A percentile compares a stretch with the other conserved stretches of the same genome.
Evolutionary conservation across 2,797 vertebrate genomes (phyloP).

Genomic region (Astyanax mexicanus): DNA sequence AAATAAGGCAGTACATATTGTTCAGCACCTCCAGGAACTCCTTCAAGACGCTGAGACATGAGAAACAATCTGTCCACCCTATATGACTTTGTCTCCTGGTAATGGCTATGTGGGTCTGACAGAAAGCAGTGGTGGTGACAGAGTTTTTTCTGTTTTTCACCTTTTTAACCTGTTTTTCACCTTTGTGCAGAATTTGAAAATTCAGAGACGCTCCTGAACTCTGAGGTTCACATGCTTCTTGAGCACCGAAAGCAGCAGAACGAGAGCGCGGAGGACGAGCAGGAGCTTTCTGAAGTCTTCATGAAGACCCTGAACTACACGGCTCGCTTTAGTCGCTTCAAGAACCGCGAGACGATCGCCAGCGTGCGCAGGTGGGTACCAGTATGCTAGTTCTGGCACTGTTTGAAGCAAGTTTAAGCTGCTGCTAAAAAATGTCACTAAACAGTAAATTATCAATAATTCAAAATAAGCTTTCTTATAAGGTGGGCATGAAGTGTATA

Average conservation of each 20-base stretch:
- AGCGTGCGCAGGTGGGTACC: constrained; percentile 88
- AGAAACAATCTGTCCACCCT: too few species aligned
- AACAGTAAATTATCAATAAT: neutral
- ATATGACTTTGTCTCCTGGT: too few species aligned
- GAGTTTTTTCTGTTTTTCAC: neutral
- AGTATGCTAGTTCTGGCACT: too few species aligned
- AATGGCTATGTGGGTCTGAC: too few species aligned
- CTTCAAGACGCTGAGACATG: too few species aligned
- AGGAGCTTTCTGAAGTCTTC: constrained; percentile 95
- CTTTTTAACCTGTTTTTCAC: neutral
- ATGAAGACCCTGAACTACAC: constrained; percentile 98
- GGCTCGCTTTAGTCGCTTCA: constrained; percentile 94
- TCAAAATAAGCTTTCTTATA: too few species aligned
- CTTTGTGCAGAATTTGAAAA: constrained; percentile 87
- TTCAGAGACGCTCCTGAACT: constrained; percentile 92
- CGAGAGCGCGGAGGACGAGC: constrained; percentile 95
- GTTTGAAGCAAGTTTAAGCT: neutral
- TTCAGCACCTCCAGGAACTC: too few species aligned
- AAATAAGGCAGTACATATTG: too few species aligned
- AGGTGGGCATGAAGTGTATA: too few species aligned
- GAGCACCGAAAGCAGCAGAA: constrained; percentile 97
- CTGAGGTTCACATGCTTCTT: constrained; percentile 95
- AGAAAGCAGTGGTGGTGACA: too few species aligned
- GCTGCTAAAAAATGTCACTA: neutral
- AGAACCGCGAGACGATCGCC: constrained; percentile 95